Evolutionary conservation across 2,113 vertebrate species (phyloP).

Genomic region (Blennius ocellaris): DNA sequence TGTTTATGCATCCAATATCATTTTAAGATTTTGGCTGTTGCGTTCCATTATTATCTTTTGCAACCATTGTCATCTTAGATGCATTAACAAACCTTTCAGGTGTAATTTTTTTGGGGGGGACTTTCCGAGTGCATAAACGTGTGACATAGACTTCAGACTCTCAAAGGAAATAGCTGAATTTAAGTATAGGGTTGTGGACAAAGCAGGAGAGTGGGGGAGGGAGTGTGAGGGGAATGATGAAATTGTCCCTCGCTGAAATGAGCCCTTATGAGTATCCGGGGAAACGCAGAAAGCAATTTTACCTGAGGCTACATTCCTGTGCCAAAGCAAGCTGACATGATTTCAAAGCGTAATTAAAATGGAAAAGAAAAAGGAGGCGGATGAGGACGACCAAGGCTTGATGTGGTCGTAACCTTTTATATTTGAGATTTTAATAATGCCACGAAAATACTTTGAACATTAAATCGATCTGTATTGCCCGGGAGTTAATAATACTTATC

Average conservation of each 20-base stretch:
- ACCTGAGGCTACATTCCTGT: conserved; percentile 39
- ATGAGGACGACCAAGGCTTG: not conserved
- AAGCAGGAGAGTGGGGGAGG: not conserved
- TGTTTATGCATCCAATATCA: not conserved
- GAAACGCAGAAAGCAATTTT: conserved; percentile 31
- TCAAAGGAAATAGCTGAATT: conserved; percentile 12
- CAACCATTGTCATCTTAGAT: not conserved
- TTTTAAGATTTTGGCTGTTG: not conserved
- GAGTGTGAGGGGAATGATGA: conserved; percentile 6
- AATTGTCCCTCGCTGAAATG: conserved; percentile 47
- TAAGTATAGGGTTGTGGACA: conserved; percentile 14
- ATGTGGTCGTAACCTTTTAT: conserved; percentile 32
- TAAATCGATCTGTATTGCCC: conserved; percentile 9
- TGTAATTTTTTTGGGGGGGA: not conserved
- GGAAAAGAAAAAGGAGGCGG: conserved; percentile 37
- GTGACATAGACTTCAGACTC: not conserved
- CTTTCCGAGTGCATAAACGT: conserved; percentile 8
- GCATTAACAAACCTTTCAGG: not conserved
- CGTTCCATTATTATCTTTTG: not conserved
- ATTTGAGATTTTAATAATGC: conserved; percentile 47
- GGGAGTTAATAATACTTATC: not conserved
- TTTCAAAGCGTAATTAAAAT: conserved; percentile 56
- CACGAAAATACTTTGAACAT: conserved; percentile 17
- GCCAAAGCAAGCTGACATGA: conserved; percentile 28
- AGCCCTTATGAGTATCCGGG: conserved; percentile 28